These are phyloP conservation scores for Drosophila grimshawi DNA, from an alignment of 1,140 invertebrate species.

Conservation along the genomic window DNA sequence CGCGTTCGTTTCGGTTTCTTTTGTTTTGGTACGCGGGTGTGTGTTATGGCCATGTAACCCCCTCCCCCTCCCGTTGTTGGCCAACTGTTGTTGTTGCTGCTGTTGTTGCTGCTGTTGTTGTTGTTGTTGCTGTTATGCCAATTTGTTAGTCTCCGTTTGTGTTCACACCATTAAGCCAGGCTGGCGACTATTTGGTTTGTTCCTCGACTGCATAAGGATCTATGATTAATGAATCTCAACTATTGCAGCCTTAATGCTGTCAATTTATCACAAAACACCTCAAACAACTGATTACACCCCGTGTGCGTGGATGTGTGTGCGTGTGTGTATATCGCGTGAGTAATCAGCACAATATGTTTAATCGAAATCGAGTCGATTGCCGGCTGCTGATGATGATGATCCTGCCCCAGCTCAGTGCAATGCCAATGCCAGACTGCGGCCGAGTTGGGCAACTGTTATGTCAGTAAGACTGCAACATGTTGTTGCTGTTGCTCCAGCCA, in stretches of 20 bases:
- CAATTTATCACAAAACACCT: conserved; percentile 75
- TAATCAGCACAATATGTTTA: conserved; percentile 37
- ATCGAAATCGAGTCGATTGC: not conserved
- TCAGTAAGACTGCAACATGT: conserved; percentile 62
- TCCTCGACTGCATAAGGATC: conserved; percentile 53
- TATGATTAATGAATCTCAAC: conserved; percentile 76
- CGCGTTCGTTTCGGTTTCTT: conserved; percentile 26
- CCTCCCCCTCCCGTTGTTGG: not conserved
- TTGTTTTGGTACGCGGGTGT: conserved; percentile 46
- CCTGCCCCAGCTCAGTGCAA: conserved; percentile 44
- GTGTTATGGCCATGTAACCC: no score
- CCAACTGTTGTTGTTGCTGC: conserved; percentile 5
- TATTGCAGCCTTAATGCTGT: conserved; percentile 71
- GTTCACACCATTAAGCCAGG: conserved; percentile 77
- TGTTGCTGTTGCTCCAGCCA: conserved; percentile 45
- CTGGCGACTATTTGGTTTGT: conserved; percentile 49
- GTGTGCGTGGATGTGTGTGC: conserved; percentile 30
- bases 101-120: not conserved
- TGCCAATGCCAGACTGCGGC: conserved; percentile 54
- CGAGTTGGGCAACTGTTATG: conserved; percentile 29
- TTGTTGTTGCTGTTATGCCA: conserved; percentile 29
- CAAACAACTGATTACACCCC: conserved; percentile 54
- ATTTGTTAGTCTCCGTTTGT: conserved; percentile 65
- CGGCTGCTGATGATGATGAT: conserved; percentile 60
- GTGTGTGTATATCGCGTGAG: conserved; percentile 61